Base-by-base conservation (phyloP, 2,888 invertebrate genomes). In the Syrphus vitripennis region DNA sequence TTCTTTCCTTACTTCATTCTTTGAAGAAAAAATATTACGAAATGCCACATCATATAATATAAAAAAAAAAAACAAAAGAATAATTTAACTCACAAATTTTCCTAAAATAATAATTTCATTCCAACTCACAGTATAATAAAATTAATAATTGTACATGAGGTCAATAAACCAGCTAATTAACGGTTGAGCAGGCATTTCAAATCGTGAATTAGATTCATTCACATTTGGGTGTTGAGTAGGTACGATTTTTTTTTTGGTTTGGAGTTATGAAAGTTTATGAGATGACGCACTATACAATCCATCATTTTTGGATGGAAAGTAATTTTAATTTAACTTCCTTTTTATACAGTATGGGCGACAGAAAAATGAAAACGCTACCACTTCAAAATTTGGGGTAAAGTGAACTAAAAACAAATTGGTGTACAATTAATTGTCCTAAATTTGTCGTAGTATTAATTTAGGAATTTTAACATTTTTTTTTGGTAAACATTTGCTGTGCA, bases 91-190 rank as follows among this genome's bases (percentile, higher is more conserved):
- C 19, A 45, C 9, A 14, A 2, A 50, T 26, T 50, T 50, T 26
- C 48, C 37, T 37, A 7, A 50, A 21, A n/a, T 10, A 31, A 53
- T 26, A 14, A 24, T 63, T 16, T 1, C 5, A 19, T 14, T 48
- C 10, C n/a, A 21, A 61, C 29, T 55, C 42, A 24, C n/a, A 24
- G 37, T 42, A 16, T 37, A 42, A 42, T 37, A n/a, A n/a, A n/a
- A n/a, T n/a, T n/a, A n/a, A n/a, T n/a, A n/a, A n/a, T n/a, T n/a
- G n/a, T 31, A 12, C 14, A 37, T 50, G 79, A 29, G 79, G 63
- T 79, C 65, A 79, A 72, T 67, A 40, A 72, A 65, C 63, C 16
- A 42, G 16, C 59, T 79, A 50, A 57, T 65, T 29, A 79, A 57
- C 48, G 79, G 63, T 71, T 72, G 63, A 78, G 70, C 42, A 34